Percentiles rank a stretch among this genome's conserved stretches.
These are phyloP conservation scores for Brachyhypopomus occidentalis DNA, from an alignment of 2,113 vertebrate species.

Conservation along the genomic window DNA sequence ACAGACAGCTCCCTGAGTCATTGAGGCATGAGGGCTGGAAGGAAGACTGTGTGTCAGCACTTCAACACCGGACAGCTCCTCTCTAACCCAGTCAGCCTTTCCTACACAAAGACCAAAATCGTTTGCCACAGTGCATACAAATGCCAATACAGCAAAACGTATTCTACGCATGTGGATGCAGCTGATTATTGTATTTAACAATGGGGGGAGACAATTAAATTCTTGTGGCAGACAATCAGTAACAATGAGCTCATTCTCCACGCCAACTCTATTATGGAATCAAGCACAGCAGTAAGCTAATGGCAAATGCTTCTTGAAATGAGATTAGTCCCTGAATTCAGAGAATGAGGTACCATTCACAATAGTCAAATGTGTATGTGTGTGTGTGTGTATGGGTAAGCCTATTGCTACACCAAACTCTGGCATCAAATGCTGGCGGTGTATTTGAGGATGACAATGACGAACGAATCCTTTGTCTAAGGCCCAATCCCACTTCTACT, in stretches of 20 bases:
- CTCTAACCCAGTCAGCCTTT: not conserved
- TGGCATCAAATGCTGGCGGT: too few species aligned
- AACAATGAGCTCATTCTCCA: slow-evolving; percentile 29
- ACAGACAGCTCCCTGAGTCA: slow-evolving; percentile 3
- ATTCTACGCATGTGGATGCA: not conserved
- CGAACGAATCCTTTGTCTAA: too few species aligned
- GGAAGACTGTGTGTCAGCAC: not conserved
- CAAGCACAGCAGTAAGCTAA: not conserved
- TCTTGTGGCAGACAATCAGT: slow-evolving; percentile 38
- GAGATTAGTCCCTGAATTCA: not conserved
- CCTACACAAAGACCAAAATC: slow-evolving; percentile 12
- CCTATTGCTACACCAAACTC: too few species aligned
- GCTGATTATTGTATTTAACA: slow-evolving; percentile 18
- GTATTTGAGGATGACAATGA: too few species aligned
- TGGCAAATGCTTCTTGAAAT: slow-evolving; percentile 1
- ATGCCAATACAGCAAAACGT: slow-evolving; percentile 15
- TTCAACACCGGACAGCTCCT: slow-evolving; percentile 39
- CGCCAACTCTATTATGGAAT: slow-evolving; percentile 17
- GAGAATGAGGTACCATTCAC: not conserved
- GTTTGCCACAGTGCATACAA: slow-evolving; percentile 13
- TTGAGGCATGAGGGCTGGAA: slow-evolving; percentile 10
- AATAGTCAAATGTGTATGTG: not conserved
- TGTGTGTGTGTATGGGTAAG: too few species aligned
- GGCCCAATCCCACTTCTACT: too few species aligned
- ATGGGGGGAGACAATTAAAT: not conserved